Base-by-base conservation (phyloP, 2,888 invertebrate genomes). In the Lepeophtheirus nordmannii region DNA sequence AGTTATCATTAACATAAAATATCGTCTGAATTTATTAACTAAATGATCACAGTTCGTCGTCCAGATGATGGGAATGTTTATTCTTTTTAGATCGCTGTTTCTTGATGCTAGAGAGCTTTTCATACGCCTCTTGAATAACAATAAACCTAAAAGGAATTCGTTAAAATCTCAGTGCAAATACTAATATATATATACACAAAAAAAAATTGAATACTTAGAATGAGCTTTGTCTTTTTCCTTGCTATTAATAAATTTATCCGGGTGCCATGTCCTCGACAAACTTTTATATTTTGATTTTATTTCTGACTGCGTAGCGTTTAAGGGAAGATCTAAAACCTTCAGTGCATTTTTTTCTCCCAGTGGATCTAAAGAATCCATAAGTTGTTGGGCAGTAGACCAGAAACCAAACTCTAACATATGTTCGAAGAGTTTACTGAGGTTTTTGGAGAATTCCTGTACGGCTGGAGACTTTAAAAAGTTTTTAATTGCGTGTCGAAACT, bases 41-140 rank as follows among this genome's bases (percentile, higher is more conserved):
- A 30, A 7, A n/a, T 2, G 30, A 30, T 30, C 30, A 30, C 30
- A 30, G 30, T 30, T 30, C 30, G 30, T 46, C 53, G 40, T 39
- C 62, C 9, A 10, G 7, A n/a, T 62, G 41, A 9, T 9, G 11
- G 10, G 78, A 83, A 71, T 85, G 83, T 71, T 85, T 85, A 74
- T 89, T 90, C 69, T 82, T 82, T 64, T 83, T 79, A 69, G 82
- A 82, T 62, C 90, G 79, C 69, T 85, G 84, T 65, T 83, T 82
- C 73, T 89, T 89, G 70, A 86, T 86, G 71, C 84, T 87, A 10
- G 89, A 89, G 0, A 93, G 78, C 58, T 87, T 85, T 73, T 89
- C 91, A 74, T 92, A 94, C 0, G 94, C 91, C 73, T 89, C 86
- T 72, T 92, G 91, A 69, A 93, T 88, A 72, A 92, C 89, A 81